Evolutionary conservation across 2,113 vertebrate genomes (phyloP), one percentile per base, ranked within the genome.

Genomic region (Myotis brandtii): DNA sequence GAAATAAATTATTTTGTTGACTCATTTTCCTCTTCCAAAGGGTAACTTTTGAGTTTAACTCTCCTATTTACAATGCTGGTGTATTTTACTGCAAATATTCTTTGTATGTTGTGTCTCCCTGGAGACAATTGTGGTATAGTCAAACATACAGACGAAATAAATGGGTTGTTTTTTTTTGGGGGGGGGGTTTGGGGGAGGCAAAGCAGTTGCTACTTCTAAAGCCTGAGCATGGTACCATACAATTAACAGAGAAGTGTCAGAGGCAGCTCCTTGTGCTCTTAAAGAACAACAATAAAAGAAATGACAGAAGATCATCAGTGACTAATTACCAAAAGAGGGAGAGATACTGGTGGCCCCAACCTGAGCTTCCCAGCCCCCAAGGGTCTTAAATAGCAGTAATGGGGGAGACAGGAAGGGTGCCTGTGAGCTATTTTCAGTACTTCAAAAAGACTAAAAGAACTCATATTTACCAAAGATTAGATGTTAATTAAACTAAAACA

Each of bases 401-500:
- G 34, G 81, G 46, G 20, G 5, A 48, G n/a, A 25, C 23, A 8
- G 4, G 37, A 46, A 34, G 2, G 9, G 8, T 67, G 73, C 32
- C 67, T 73, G 8, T 25, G 52, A 76, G 69, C 89, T 96, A 5
- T 93, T 93, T 87, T 67, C 20, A 85, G 50, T 64, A 46, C 86
- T 95, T 96, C 70, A 92, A 92, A 96, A 94, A 91, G 81, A 94
- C 48, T 54, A 77, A 69, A 56, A 88, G 48, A 75, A 10, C 17
- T 91, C 48, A 27, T 73, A 79, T 94, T 96, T 96, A 69, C 79
- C 54, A 76, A 76, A 77, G 88, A 94, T 88, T 67, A 84, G 85
- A 86, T 56, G 30, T 86, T 92, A 94, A 95, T 94, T 97, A 96
- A 97, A 95, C 91, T 43, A 90, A 96, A 95, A 94, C 91, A 92